A percentile compares a stretch with the other conserved stretches of the same genome.
phyloP scores from a whole-genome alignment of 2,888 invertebrate species.

The Hirtodrosophila histrioides region DNA sequence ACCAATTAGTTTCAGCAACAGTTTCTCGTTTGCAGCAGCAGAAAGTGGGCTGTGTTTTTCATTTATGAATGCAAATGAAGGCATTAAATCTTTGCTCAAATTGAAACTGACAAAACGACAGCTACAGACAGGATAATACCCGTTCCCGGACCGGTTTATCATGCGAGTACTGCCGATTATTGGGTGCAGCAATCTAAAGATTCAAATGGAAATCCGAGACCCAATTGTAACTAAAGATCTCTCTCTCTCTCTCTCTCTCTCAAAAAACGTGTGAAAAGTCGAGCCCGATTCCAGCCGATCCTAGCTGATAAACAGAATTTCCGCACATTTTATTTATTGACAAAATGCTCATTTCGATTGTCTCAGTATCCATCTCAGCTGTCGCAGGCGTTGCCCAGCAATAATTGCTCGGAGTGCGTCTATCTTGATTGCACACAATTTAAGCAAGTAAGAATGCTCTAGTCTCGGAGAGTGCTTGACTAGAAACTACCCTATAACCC shows the following conservation, averaged over 20 bases:
- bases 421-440: conserved; percentile 44
- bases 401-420: conserved; percentile 49
- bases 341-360: conserved; percentile 40
- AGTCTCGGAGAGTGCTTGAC: too few species aligned
- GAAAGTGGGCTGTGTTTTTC: conserved; percentile 70
- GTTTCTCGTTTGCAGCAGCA: conserved; percentile 36
- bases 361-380: conserved; percentile 10
- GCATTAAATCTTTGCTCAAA: conserved; percentile 74
- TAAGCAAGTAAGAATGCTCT: too few species aligned
- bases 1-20: conserved; percentile 64
- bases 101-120: conserved; percentile 74
- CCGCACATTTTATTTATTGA: conserved; percentile 45
- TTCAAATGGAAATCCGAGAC: conserved; percentile 37
- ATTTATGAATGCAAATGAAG: conserved; percentile 78
- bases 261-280: conserved; percentile 61
- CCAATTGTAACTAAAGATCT: conserved; percentile 35
- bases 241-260: conserved; percentile 4
- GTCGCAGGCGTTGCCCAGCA: conserved; percentile 44
- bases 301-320: conserved; percentile 43
- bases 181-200: conserved; percentile 34
- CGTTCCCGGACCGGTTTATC: conserved; percentile 50
- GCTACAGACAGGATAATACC: conserved; percentile 63
- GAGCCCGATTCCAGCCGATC: conserved; percentile 33
- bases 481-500: too few species aligned
- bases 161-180: not conserved